phyloP scores from a whole-genome alignment of 2,888 invertebrate genomes.

The Euclidia mi region DNA sequence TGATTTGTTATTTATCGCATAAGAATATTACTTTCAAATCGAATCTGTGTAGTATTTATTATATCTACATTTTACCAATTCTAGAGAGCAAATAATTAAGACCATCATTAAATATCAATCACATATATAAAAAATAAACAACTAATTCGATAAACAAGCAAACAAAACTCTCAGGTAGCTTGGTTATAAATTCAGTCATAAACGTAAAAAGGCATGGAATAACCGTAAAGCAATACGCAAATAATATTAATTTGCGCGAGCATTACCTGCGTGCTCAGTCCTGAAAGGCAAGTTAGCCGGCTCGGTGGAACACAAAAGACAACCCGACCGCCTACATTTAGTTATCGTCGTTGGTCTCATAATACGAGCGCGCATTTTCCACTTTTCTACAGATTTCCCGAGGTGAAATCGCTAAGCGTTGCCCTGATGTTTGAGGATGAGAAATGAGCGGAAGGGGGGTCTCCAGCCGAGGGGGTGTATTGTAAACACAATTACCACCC shows the following conservation, averaged over 20 bases:
- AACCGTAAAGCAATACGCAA: slow-evolving; percentile 9
- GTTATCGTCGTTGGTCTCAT: slow-evolving; percentile 44
- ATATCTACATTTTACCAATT: no score
- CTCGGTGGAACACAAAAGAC: slow-evolving; percentile 53
- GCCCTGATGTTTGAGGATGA: slow-evolving; percentile 82
- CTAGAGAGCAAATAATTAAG: no score
- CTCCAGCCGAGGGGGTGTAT: slow-evolving; percentile 67
- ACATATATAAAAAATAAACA: no score
- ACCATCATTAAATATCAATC: no score
- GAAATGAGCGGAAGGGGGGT: slow-evolving; percentile 81
- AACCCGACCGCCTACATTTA: slow-evolving; percentile 43
- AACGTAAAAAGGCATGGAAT: neutral
- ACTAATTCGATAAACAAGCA: no score
- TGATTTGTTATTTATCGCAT: no score
- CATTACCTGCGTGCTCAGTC: slow-evolving; percentile 27
- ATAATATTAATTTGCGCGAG: slow-evolving; percentile 19
- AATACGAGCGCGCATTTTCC: slow-evolving; percentile 64
- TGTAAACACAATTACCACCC: slow-evolving; percentile 86
- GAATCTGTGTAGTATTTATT: no score
- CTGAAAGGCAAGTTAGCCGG: slow-evolving; percentile 42
- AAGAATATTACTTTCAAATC: no score
- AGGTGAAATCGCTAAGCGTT: slow-evolving; percentile 84
- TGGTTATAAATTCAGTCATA: neutral
- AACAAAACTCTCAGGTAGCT: no score
- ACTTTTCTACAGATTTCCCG: slow-evolving; percentile 74